Conservation (phyloP, 2,113 vertebrate genomes). For the Trichomycterus rosablanca region DNA sequence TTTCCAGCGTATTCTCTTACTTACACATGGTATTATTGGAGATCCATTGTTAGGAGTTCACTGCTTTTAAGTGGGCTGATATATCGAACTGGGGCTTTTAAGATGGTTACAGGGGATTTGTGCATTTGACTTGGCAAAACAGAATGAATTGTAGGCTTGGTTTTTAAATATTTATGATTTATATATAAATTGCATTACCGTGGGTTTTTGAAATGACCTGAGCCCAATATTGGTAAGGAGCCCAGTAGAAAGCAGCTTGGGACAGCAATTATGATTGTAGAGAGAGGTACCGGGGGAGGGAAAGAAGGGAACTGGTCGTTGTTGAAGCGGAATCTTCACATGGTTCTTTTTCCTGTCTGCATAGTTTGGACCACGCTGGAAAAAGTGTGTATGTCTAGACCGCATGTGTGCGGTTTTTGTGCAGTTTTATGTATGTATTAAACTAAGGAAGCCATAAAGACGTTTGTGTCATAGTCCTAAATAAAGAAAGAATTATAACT, state of each 20-base stretch:
- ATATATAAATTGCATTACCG: slow-evolving; percentile 40
- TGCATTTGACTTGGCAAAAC: slow-evolving; percentile 66
- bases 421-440: slow-evolving; percentile 55
- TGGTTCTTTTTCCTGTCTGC: slow-evolving; percentile 65
- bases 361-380: slow-evolving; percentile 49
- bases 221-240: slow-evolving; percentile 55
- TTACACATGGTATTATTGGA: slow-evolving; percentile 74
- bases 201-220: slow-evolving; percentile 50
- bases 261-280: slow-evolving; percentile 47
- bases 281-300: slow-evolving; percentile 13
- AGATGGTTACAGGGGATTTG: slow-evolving; percentile 69
- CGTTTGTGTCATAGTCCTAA: slow-evolving; percentile 50
- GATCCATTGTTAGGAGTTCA: slow-evolving; percentile 74
- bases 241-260: slow-evolving; percentile 50
- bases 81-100: slow-evolving; percentile 72
- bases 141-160: slow-evolving; percentile 61
- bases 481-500: slow-evolving; percentile 51
- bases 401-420: slow-evolving; percentile 50
- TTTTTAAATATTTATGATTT: slow-evolving; percentile 73
- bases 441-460: slow-evolving; percentile 52
- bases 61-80: slow-evolving; percentile 72
- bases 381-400: slow-evolving; percentile 53
- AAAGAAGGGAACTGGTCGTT: slow-evolving; percentile 40
- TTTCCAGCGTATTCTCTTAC: slow-evolving; percentile 69
- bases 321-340: slow-evolving; percentile 48